A percentile compares a stretch with the other conserved stretches of the same genome.
These are phyloP conservation scores for Ceratina japonica DNA, from an alignment of 1,140 invertebrate genomes.

Conservation along the genomic window DNA sequence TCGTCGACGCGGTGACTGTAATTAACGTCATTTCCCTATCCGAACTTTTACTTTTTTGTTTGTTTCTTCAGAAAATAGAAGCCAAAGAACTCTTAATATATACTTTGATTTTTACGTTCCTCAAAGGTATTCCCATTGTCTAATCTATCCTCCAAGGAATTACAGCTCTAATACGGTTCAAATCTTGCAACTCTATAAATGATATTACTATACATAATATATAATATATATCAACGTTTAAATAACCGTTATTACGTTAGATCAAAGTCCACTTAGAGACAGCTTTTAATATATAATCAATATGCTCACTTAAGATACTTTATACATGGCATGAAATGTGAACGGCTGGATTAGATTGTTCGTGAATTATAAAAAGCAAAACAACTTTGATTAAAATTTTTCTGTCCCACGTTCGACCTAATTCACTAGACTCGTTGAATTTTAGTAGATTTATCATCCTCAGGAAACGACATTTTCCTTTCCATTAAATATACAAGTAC, in stretches of 20 bases:
- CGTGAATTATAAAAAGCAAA: slow-evolving; percentile 11
- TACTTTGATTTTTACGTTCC: slow-evolving; percentile 10
- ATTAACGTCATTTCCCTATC: slow-evolving; percentile 21
- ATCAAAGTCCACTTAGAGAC: slow-evolving; percentile 20
- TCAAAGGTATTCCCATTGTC: slow-evolving; percentile 1
- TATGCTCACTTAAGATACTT: slow-evolving; percentile 15
- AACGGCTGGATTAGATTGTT: slow-evolving; percentile 47
- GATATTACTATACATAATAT: slow-evolving; percentile 8
- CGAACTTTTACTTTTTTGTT: neutral
- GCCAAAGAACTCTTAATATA: slow-evolving; percentile 29
- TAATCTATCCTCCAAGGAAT: slow-evolving; percentile 2
- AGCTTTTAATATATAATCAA: slow-evolving; percentile 39
- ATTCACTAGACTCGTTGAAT: neutral
- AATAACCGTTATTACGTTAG: slow-evolving; percentile 19
- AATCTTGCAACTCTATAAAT: neutral
- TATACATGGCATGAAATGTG: slow-evolving; percentile 40
- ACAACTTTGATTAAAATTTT: slow-evolving; percentile 9
- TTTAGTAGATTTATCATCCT: slow-evolving; percentile 1
- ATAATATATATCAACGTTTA: slow-evolving; percentile 9
- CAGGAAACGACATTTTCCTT: neutral
- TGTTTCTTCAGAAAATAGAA: slow-evolving; percentile 45
- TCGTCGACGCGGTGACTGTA: slow-evolving; percentile 8
- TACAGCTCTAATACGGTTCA: neutral
- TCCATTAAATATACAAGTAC: slow-evolving; percentile 6
- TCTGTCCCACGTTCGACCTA: slow-evolving; percentile 15